Evolutionary conservation across 2,797 vertebrate species (phyloP).

Genomic region (Scolopax bukidnonensis): DNA sequence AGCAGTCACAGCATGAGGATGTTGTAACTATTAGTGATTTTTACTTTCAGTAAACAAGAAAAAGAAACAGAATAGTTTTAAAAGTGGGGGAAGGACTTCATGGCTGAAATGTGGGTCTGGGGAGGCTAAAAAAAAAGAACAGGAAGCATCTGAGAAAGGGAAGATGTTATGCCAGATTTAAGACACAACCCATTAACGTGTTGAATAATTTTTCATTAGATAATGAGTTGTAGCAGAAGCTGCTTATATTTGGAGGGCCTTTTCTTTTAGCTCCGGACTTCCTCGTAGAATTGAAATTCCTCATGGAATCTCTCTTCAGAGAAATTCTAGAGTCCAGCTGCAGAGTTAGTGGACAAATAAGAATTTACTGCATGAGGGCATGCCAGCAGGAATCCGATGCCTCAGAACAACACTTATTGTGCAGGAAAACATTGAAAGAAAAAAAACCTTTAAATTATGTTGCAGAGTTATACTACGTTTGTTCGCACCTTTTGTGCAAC

Average conservation of each 20-base stretch:
- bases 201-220: background rate
- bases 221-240: background rate
- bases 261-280: background rate
- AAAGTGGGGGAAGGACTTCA: background rate
- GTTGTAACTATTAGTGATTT: background rate
- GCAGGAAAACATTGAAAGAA: background rate
- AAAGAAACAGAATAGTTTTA: background rate
- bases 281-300: background rate
- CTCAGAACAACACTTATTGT: background rate
- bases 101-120: background rate
- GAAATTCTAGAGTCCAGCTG: background rate
- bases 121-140: background rate
- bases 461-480: background rate
- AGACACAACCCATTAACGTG: background rate
- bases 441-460: background rate
- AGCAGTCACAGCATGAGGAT: fast-evolving
- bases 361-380: background rate
- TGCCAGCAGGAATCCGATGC: background rate
- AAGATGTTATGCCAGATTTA: background rate
- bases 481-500: background rate
- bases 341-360: background rate
- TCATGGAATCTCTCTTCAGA: background rate
- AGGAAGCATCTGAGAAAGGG: background rate
- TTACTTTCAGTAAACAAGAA: background rate
- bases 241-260: background rate